Base-by-base conservation (phyloP, 2,888 invertebrate species). In the Brachyptera putata region DNA sequence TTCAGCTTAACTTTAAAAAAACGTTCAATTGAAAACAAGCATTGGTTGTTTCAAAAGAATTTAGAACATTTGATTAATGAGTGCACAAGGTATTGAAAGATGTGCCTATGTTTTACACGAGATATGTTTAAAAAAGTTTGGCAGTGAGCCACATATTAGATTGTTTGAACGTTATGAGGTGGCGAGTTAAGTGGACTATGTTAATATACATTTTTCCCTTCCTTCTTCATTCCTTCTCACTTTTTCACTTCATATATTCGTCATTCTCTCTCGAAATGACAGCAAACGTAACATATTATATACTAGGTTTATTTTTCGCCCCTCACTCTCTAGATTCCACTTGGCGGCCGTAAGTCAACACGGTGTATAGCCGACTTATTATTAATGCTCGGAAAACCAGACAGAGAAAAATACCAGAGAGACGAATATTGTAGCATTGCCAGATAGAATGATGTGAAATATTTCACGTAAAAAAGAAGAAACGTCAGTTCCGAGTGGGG, bases 201-300 rank as follows among this genome's bases (percentile, higher is more conserved):
- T 53, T 53, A 36, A 53, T 53, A 36, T 36, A 22, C 24, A 11
- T 30, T 43, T 18, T 30, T n/a, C 21, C 26, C 21, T 37, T 48
- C 34, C 58, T 46, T 48, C 46, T 24, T 37, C 11, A n/a, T 46
- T 14, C 43, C 22, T 21, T 16, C 24, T 25, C 21, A 36, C 56
- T 39, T n/a, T n/a, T n/a, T n/a, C n/a, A 46, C 43, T 57, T 60
- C 49, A 57, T 57, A 60, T 57, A 57, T 56, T 56, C 60, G 57
- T 53, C 53, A 53, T 34, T 16, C 53, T 16, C 36, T 34, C 34
- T 34, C 36, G 36, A 50, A 21, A 34, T 36, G 53, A 53, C 53
- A 53, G 36, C 14, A 41, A 13, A 21, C 18, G 36, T 53, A 18
- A 53, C 21, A 53, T 53, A 53, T 53, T 18, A 16, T 30, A 36